phyloP scores from a whole-genome alignment of 35 echinoderm and acorn worm species.

The Acanthaster planci region DNA sequence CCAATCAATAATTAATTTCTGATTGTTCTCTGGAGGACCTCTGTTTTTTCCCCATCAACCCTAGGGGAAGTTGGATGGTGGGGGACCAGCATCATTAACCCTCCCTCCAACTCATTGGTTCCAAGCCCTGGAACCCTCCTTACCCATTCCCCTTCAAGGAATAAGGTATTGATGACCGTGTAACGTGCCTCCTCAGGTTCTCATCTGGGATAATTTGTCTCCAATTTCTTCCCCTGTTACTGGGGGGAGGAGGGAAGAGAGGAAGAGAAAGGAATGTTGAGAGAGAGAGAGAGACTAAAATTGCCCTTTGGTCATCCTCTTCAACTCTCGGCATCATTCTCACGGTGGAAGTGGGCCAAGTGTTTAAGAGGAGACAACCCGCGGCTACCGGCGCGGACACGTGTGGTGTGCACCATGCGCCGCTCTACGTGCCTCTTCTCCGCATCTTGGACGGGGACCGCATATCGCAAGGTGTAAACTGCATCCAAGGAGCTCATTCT shows the following conservation, averaged over 20 bases:
- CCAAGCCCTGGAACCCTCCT: neutral
- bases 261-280: neutral
- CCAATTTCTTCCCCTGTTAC: constrained; percentile 7
- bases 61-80: neutral
- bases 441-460: neutral
- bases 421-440: neutral
- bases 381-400: neutral
- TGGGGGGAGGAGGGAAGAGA: neutral
- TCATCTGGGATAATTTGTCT: constrained; percentile 29
- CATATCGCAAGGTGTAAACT: neutral
- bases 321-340: neutral
- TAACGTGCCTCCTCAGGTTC: neutral
- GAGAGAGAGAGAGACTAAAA: no score
- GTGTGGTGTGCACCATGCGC: no score
- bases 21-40: no score
- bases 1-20: no score
- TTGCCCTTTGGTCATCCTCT: neutral
- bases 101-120: neutral
- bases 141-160: neutral
- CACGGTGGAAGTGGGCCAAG: constrained; percentile 24
- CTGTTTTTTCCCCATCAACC: no score
- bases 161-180: constrained; percentile 14
- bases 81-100: neutral
- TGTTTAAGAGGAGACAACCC: constrained; percentile 4
- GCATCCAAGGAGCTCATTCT: neutral